Conservation (phyloP, 2,797 vertebrate genomes). For the Gallinago solitaria region DNA sequence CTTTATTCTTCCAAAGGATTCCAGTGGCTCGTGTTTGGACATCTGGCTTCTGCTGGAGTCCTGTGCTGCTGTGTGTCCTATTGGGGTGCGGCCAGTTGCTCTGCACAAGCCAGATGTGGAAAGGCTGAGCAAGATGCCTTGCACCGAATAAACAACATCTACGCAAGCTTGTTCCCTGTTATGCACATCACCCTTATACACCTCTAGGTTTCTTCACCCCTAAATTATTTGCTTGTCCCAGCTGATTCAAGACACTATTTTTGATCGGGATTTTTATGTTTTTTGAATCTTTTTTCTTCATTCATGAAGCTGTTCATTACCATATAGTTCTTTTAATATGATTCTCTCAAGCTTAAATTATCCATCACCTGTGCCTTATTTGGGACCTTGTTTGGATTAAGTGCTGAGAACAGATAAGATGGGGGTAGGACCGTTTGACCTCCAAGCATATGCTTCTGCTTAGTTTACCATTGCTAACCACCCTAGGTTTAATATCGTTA, state of each 20-base stretch:
- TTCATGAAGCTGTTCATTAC: background rate
- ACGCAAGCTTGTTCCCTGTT: background rate
- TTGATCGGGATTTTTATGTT: rapidly evolving
- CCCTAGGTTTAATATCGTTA: slow-evolving; percentile 48
- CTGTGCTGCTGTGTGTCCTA: rapidly evolving
- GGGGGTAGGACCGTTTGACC: background rate
- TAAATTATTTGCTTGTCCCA: background rate
- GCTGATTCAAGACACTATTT: background rate
- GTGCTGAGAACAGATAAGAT: background rate
- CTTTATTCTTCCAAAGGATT: background rate
- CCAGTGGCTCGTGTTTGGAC: background rate
- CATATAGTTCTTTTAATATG: background rate
- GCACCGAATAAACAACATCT: background rate
- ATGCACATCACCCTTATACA: background rate
- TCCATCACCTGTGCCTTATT: background rate
- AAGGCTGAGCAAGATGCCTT: background rate
- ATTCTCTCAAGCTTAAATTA: background rate
- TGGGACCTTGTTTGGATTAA: background rate
- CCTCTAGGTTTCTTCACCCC: background rate
- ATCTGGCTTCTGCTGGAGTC: background rate
- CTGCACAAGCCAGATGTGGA: background rate
- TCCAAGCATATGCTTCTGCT: slow-evolving; percentile 32
- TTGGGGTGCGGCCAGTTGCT: background rate
- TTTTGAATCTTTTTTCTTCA: background rate
- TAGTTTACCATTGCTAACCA: slow-evolving; percentile 39